phyloP scores from a whole-genome alignment of 2,113 vertebrate species.

The Greenwoodochromis staneri region DNA sequence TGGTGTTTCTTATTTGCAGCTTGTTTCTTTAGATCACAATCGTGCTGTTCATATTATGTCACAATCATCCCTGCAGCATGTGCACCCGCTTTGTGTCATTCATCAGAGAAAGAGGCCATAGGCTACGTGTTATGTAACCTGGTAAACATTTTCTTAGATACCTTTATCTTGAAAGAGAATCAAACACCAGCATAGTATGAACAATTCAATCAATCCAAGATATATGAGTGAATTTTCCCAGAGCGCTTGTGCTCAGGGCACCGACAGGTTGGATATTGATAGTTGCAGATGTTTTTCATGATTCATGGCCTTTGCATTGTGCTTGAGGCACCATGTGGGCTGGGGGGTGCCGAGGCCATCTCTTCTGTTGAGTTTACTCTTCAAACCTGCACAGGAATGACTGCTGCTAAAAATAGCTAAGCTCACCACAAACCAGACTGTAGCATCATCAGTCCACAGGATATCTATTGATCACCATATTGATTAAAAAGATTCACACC shows the following conservation, averaged over 20 bases:
- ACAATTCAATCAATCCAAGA: not conserved
- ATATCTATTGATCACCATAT: not conserved
- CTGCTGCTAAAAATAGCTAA: slow-evolving; percentile 47
- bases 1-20: not conserved
- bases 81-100: not conserved
- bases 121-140: not conserved
- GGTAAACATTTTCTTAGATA: not conserved
- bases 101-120: not conserved
- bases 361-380: slow-evolving; percentile 25
- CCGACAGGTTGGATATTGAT: slow-evolving; percentile 9
- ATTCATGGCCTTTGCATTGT: slow-evolving; percentile 45
- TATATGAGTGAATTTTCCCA: not conserved
- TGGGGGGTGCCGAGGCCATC: slow-evolving; percentile 12
- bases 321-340: slow-evolving; percentile 36
- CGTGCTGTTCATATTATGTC: not conserved
- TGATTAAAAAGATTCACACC: slow-evolving; percentile 6
- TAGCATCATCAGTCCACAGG: slow-evolving; percentile 16
- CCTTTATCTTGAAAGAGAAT: not conserved
- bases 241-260: not conserved
- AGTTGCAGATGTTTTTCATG: slow-evolving; percentile 19
- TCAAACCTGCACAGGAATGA: slow-evolving; percentile 42
- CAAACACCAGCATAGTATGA: not conserved
- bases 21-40: not conserved
- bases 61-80: not conserved
- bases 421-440: slow-evolving; percentile 17